Evolutionary conservation across 2,888 invertebrate species (phyloP).

Genomic region (Brachylomia viminalis): DNA sequence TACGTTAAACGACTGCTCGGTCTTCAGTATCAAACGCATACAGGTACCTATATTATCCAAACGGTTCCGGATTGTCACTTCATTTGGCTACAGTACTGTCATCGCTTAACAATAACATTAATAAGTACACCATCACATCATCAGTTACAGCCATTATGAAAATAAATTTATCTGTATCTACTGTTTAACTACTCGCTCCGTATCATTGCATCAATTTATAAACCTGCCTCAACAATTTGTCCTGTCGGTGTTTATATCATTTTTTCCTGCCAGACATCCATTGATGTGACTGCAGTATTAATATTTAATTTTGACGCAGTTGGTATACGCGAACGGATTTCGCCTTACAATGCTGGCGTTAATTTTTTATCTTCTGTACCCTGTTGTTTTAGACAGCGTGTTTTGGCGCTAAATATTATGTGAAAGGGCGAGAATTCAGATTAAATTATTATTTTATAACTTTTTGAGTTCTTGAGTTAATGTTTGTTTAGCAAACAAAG

Average conservation of each 20-base stretch:
- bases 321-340: conserved; percentile 48
- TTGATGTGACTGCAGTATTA: conserved; percentile 67
- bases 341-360: conserved; percentile 50
- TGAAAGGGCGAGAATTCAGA: neutral
- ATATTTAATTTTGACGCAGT: conserved; percentile 73
- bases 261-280: conserved; percentile 46
- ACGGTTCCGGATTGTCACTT: neutral
- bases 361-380: conserved; percentile 49
- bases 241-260: conserved; percentile 33
- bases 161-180: neutral
- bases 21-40: neutral
- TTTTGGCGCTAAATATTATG: conserved; percentile 28
- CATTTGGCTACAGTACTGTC: neutral
- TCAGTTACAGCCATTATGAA: neutral
- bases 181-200: neutral
- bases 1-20: neutral
- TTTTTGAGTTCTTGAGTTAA: neutral
- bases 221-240: conserved; percentile 1
- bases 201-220: neutral
- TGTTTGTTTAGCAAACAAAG: neutral
- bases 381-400: neutral
- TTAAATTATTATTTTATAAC: neutral
- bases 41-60: neutral
- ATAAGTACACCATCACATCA: too few relatives aligned
- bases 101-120: neutral